Evolutionary conservation across 2,888 invertebrate genomes (phyloP), one percentile per base, ranked within the genome.

Genomic region (Himalopsyche kuldschensis): DNA sequence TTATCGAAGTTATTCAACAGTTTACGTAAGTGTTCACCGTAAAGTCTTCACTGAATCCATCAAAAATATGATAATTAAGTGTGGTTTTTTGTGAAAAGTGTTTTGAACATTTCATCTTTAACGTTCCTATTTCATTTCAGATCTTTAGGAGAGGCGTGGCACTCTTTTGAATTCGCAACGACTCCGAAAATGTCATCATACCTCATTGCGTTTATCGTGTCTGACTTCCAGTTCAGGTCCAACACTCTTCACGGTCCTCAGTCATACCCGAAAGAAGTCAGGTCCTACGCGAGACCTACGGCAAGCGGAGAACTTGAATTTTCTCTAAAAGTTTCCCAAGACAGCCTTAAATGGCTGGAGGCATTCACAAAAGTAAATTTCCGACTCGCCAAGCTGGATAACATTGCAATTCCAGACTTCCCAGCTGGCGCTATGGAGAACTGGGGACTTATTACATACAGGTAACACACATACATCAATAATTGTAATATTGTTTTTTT

Each of bases 331-430:
- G 91, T 89, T 41, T 91, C 91, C 0, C 91, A 91, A 82, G 87
- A 81, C 81, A 92, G 91, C 79, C 90, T 92, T 90, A 82, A 87
- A 0, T 90, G 88, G 8, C 82, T 92, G 55, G 90, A 91, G 80
- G 82, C 88, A 0, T 92, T 90, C 83, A 90, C 89, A 0, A 89
- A 90, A 10, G 89, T 91, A 41, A 84, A 85, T 0, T 92, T 90
- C 76, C 88, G 87, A 15, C 89, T 91, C 86, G 92, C 92, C 0
- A 97, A 97, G 89, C 90, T 96, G 88, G 96, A 96, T 87, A 94
- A 96, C 86, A 95, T 95, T 1, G 96, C 96, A 0, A 93, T 98
- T 11, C 96, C 97, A 0, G 96, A 97, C 87, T 97, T 97, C 88
- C 92, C 94, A 35, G 94, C 95, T 85, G 95, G 97, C 98, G 98